Conservation (phyloP, 64 coral and sea anemone species). For the Exaiptasia diaphana region DNA sequence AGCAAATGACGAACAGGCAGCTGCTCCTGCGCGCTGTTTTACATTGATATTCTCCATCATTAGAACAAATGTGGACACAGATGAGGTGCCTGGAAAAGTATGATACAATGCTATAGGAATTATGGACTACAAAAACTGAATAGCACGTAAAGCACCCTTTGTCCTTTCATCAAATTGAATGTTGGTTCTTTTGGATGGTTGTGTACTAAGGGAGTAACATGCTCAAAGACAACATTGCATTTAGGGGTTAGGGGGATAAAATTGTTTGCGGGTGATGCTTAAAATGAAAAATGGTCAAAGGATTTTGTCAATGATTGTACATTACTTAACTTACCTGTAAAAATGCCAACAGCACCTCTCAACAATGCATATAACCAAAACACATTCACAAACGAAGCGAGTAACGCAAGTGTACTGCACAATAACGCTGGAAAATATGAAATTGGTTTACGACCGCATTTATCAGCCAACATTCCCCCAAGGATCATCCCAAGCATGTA, state of each 20-base stretch:
- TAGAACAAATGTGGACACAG: slow-evolving; percentile 34
- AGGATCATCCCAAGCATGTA: slow-evolving; percentile 59
- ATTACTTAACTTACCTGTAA: neutral
- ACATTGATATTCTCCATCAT: slow-evolving; percentile 53
- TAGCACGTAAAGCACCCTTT: too few species aligned
- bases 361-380: slow-evolving; percentile 51
- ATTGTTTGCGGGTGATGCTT: too few species aligned
- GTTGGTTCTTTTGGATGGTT: too few species aligned
- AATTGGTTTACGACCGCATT: slow-evolving; percentile 36
- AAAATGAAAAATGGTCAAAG: too few species aligned
- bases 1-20: slow-evolving; percentile 43
- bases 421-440: neutral
- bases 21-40: slow-evolving; percentile 46
- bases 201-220: too few species aligned
- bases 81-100: neutral
- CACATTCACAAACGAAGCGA: slow-evolving; percentile 24
- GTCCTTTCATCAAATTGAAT: too few species aligned
- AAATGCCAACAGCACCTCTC: slow-evolving; percentile 4
- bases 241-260: too few species aligned
- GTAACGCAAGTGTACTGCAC: slow-evolving; percentile 11
- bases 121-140: too few species aligned
- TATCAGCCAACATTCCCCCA: slow-evolving; percentile 60
- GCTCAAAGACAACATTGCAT: too few species aligned
- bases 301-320: neutral
- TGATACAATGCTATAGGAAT: too few species aligned